Evolutionary conservation across 1,140 invertebrate genomes (phyloP), one percentile per base, ranked within the genome.

Genomic region (Zaprionus ornatus): DNA sequence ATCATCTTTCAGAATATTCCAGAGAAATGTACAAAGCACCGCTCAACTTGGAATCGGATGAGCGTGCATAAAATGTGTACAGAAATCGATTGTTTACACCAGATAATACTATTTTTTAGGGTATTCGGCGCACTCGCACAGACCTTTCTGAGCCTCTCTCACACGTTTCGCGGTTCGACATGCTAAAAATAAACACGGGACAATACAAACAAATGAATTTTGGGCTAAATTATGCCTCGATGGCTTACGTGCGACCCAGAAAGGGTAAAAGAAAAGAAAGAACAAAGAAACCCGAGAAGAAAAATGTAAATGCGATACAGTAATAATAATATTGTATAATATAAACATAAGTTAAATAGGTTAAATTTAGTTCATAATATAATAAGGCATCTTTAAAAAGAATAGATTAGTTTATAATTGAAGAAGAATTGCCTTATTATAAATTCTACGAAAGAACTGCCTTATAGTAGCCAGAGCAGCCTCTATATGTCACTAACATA

Each of bases 221-320:
- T 19, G 42, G 42, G 7, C n/a, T 67, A 55, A 67, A 45, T 67
- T 74, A 74, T 74, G 64, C 32, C 19, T 37, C 57, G 25, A 50
- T 25, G 65, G 15, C 3, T 52, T 75, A 75, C 73, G 73, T 75
- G 73, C 27, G 67, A 75, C 73, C 67, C 73, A 71, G 27, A 74
- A 74, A 45, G 40, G 40, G n/a, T 45, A 45, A 45, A 61, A 6
- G 19, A 13, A 1, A 48, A 48, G 12, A 32, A 27, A 25, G 45
- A 45, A 23, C 17, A 29, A 32, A 32, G 32, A 59, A 40, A 23
- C 2, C 15, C 6, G 4, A 45, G 40, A 45, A 45, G 7, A 17
- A 59, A 5, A 37, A 3, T 25, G 54, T 35, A 50, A 67, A 48
- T 35, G 59, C 29, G 35, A 15, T 37, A 37, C 13, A 37, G 17